A percentile compares a stretch with the other conserved stretches of the same genome.
Evolutionary conservation across 2,113 vertebrate species (phyloP).

Genomic region (Carassius gibelio): DNA sequence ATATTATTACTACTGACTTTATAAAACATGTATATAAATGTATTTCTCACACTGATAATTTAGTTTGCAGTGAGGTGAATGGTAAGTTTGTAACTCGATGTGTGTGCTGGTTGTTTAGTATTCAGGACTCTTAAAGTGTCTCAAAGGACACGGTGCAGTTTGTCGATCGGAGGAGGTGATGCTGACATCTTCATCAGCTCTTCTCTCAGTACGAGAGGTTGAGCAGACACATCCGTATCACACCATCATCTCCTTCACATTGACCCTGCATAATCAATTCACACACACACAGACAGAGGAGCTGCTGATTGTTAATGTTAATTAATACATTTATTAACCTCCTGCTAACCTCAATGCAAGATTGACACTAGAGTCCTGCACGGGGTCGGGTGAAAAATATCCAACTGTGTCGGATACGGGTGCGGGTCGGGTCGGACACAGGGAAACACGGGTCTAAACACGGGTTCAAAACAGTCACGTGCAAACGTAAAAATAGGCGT

Average conservation of each 20-base stretch:
- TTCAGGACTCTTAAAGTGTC: slow-evolving; percentile 2
- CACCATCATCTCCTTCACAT: background rate
- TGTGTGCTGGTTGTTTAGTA: background rate
- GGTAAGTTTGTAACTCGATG: background rate
- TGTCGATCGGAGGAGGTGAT: slow-evolving; percentile 8
- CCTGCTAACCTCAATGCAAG: slow-evolving; percentile 56
- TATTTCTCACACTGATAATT: background rate
- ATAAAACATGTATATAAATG: too few species aligned
- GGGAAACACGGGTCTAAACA: too few species aligned
- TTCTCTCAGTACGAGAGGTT: background rate
- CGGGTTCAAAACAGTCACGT: too few species aligned
- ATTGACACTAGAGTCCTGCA: slow-evolving; percentile 43
- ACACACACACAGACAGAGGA: slow-evolving; percentile 55
- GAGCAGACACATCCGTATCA: too few species aligned
- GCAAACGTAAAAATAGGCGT: too few species aligned
- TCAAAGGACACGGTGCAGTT: background rate
- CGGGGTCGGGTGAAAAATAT: too few species aligned
- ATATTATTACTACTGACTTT: too few species aligned
- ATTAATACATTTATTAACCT: slow-evolving; percentile 71
- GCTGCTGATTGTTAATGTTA: slow-evolving; percentile 65
- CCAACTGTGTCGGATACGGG: too few species aligned
- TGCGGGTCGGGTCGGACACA: too few species aligned
- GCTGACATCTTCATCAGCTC: slow-evolving; percentile 23
- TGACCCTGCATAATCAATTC: slow-evolving; percentile 11
- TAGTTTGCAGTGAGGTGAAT: background rate